Conservation (phyloP, 2,888 invertebrate species). For the Heliothis peltigera region DNA sequence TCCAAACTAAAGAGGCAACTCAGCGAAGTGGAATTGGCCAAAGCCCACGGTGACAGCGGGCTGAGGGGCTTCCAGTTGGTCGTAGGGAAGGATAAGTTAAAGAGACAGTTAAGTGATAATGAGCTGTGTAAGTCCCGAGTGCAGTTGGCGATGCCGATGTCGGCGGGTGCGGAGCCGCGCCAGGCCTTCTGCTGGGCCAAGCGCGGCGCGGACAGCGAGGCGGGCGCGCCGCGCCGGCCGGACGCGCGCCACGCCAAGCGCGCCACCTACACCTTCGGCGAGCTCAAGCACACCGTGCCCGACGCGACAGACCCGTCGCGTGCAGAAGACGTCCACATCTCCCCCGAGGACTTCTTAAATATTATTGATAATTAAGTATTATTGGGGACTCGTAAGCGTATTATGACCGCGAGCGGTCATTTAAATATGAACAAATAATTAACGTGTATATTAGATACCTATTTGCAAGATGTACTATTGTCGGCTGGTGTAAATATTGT, state of each 20-base stretch:
- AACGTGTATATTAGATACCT: conserved; percentile 80
- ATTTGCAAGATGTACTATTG: conserved; percentile 73
- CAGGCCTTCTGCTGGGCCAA: conserved; percentile 80
- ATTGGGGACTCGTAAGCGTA: conserved; percentile 60
- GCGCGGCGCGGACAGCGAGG: conserved; percentile 78
- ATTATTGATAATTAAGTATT: conserved; percentile 80
- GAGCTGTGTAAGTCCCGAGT: conserved; percentile 79
- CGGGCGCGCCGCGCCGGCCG: conserved; percentile 61
- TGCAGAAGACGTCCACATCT: conserved; percentile 74
- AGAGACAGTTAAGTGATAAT: conserved; percentile 84
- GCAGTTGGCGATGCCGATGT: conserved; percentile 85
- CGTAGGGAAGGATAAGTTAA: conserved; percentile 82
- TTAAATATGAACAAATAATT: conserved; percentile 73
- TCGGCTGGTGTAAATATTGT: conserved; percentile 87
- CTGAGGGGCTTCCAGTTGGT: conserved; percentile 81
- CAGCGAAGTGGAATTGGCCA: conserved; percentile 79
- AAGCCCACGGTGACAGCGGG: conserved; percentile 62
- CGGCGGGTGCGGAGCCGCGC: conserved; percentile 86
- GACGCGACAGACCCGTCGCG: conserved; percentile 72
- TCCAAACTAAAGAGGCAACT: conserved; percentile 77
- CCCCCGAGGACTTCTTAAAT: conserved; percentile 83
- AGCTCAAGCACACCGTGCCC: conserved; percentile 85
- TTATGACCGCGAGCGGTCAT: conserved; percentile 61
- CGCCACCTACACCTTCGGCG: conserved; percentile 84
- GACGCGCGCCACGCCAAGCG: conserved; percentile 63